Percentiles rank a stretch among this genome's conserved stretches.
phyloP scores from a whole-genome alignment of 2,797 vertebrate genomes.

The Crenichthys baileyi region DNA sequence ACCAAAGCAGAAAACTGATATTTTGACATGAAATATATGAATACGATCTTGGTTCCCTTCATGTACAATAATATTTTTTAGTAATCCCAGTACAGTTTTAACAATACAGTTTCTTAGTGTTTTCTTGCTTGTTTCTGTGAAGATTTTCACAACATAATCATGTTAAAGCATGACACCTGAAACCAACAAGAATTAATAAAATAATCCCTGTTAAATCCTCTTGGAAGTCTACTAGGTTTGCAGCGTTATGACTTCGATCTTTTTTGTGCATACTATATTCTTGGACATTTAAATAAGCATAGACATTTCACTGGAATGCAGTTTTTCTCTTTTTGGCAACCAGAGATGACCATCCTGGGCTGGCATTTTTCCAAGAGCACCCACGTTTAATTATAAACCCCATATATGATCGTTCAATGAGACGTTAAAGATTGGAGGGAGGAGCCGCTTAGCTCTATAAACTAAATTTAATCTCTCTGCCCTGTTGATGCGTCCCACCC shows the following conservation, averaged over 20 bases:
- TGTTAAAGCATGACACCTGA: no score
- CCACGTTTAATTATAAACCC: slow-evolving; percentile 59
- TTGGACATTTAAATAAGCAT: not conserved
- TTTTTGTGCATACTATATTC: not conserved
- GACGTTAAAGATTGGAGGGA: slow-evolving; percentile 51
- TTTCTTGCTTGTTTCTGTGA: no score
- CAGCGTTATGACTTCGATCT: no score
- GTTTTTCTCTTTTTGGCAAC: not conserved
- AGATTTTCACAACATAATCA: no score
- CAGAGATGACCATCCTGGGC: slow-evolving; percentile 19
- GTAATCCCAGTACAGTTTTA: no score
- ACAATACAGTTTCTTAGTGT: no score
- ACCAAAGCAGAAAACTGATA: not conserved
- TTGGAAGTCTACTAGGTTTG: no score
- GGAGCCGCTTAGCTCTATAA: slow-evolving; percentile 62
- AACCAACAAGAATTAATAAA: no score
- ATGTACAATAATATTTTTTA: no score
- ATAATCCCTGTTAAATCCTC: no score
- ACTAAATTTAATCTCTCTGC: slow-evolving; percentile 60
- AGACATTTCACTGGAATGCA: not conserved
- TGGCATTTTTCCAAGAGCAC: slow-evolving; percentile 26
- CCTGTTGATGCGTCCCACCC: slow-evolving; percentile 37
- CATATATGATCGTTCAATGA: slow-evolving; percentile 59
- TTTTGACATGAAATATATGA: no score
- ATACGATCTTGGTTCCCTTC: no score